These are phyloP conservation scores for Callionymus lyra DNA, from an alignment of 2,113 vertebrate genomes.

Conservation along the genomic window DNA sequence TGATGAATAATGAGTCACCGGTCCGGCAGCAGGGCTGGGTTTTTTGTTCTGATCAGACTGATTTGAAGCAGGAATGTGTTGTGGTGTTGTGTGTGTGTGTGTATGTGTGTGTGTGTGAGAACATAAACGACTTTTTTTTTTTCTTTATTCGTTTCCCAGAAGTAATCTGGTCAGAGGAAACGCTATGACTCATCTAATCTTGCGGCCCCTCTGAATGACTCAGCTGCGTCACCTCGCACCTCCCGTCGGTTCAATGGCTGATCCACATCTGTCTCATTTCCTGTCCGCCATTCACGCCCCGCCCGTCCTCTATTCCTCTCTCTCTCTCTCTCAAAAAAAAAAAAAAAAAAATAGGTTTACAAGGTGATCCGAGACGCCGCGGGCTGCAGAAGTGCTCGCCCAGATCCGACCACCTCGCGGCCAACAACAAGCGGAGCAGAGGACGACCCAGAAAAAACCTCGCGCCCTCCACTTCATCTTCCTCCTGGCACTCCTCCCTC, in stretches of 20 bases:
- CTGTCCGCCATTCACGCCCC: conserved; percentile 21
- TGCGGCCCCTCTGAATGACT: conserved; percentile 54
- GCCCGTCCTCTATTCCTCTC: background rate
- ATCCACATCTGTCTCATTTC: conserved; percentile 62
- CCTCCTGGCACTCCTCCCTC: conserved; percentile 22
- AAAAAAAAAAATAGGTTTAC: conserved; percentile 51
- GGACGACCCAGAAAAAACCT: conserved; percentile 87
- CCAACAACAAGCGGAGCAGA: conserved; percentile 80
- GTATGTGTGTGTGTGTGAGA: conserved; percentile 5
- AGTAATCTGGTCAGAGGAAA: conserved; percentile 55
- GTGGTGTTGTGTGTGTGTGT: conserved; percentile 5
- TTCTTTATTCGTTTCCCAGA: conserved; percentile 60
- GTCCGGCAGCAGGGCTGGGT: no score
- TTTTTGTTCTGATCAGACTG: no score
- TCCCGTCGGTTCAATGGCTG: conserved; percentile 51
- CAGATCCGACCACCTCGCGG: conserved; percentile 51
- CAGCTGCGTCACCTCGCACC: conserved; percentile 57
- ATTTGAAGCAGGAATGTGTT: conserved; percentile 2
- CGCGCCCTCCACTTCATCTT: conserved; percentile 32
- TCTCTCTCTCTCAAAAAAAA: conserved; percentile 14
- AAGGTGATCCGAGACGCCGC: conserved; percentile 51
- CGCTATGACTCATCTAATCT: conserved; percentile 61
- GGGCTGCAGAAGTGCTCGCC: conserved; percentile 42
- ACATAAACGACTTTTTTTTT: conserved; percentile 50
- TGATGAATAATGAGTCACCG: no score